Percentiles rank a stretch among this genome's conserved stretches.
These are phyloP conservation scores for Bucorvus abyssinicus DNA, from an alignment of 2,797 vertebrate species.

Conservation along the genomic window DNA sequence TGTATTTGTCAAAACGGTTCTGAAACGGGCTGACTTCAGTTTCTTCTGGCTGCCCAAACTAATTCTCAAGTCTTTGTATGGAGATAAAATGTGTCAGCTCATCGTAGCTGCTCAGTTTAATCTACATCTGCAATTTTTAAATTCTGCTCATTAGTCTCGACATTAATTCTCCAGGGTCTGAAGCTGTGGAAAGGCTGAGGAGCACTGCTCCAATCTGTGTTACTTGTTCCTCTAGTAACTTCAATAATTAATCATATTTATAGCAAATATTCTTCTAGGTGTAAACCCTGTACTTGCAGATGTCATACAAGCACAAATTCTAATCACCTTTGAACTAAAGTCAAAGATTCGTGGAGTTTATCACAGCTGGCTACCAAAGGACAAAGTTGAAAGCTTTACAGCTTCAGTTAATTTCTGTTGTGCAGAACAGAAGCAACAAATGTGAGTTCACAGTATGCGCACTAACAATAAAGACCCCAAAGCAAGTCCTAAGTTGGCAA, in stretches of 20 bases:
- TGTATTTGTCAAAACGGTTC: neutral
- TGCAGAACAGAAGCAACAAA: neutral
- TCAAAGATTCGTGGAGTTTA: neutral
- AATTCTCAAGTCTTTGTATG: neutral
- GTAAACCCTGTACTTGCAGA: neutral
- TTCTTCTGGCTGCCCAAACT: neutral
- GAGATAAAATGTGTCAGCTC: neutral
- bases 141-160: neutral
- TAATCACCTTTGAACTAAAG: slow-evolving; percentile 24
- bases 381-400: slow-evolving; percentile 37
- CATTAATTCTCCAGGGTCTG: neutral
- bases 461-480: neutral
- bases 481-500: neutral
- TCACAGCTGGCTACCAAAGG: slow-evolving; percentile 31
- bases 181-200: neutral
- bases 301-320: neutral
- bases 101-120: neutral
- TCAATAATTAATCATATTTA: neutral
- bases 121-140: neutral
- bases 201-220: neutral
- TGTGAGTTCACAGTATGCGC: neutral
- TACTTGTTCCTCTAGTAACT: neutral
- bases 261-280: neutral
- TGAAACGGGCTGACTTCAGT: neutral
- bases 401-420: neutral